Conservation (phyloP, 2,797 vertebrate species). For the Pteronotus mesoamericanus region DNA sequence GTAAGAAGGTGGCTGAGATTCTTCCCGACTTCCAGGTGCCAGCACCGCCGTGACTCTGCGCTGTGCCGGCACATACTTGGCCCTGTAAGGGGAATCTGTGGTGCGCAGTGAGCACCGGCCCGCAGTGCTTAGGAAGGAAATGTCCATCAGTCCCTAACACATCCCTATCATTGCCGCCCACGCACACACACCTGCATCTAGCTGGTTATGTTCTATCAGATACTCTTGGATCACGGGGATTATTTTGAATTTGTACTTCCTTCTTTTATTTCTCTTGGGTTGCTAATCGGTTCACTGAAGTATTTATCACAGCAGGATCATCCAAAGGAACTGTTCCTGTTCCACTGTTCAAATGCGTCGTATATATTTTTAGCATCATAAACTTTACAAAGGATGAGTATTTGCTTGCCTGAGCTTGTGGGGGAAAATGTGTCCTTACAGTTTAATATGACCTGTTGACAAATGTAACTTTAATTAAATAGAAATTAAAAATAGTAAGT, state of each 20-base stretch:
- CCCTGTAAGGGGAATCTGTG: not conserved
- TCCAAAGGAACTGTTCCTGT: not conserved
- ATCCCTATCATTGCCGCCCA: not conserved
- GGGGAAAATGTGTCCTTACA: not conserved
- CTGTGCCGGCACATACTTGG: fast-evolving
- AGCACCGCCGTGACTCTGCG: not conserved
- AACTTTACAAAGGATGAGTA: slow-evolving; percentile 42
- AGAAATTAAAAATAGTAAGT: not conserved
- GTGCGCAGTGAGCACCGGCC: not conserved
- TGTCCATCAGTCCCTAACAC: not conserved
- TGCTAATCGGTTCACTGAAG: not conserved
- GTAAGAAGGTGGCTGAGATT: slow-evolving; percentile 89
- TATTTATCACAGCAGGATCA: not conserved
- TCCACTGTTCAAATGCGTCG: not conserved
- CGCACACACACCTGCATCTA: fast-evolving
- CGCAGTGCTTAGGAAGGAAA: fast-evolving
- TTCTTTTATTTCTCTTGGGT: not conserved
- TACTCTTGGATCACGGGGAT: not conserved
- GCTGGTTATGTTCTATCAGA: not conserved
- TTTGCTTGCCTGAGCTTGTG: slow-evolving; percentile 11
- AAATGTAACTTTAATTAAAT: not conserved
- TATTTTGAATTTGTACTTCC: not conserved
- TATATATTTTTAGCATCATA: slow-evolving; percentile 34
- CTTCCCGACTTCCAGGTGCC: slow-evolving; percentile 88
- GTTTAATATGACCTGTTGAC: not conserved